These are phyloP conservation scores for Alces alces DNA, from an alignment of 2,113 vertebrate species.

Conservation along the genomic window DNA sequence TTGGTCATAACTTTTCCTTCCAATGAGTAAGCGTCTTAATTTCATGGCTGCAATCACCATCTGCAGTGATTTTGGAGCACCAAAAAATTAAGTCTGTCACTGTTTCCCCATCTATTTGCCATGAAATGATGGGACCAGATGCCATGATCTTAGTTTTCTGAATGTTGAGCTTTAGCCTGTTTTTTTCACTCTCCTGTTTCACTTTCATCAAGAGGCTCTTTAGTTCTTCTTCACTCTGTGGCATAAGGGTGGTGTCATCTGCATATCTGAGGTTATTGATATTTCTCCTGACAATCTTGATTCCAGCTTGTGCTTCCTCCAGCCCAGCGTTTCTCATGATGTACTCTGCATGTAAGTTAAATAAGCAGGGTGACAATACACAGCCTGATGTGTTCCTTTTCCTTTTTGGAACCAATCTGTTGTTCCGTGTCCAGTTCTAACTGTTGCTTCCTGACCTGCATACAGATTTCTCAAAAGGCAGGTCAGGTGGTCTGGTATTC, in stretches of 20 bases:
- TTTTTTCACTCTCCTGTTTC: background rate
- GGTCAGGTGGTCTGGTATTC: background rate
- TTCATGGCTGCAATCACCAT: background rate
- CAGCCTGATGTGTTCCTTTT: background rate
- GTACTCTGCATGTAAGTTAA: background rate
- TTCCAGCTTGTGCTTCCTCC: background rate
- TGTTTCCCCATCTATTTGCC: background rate
- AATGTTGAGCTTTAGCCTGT: background rate
- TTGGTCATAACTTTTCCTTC: background rate
- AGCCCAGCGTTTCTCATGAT: accelerated
- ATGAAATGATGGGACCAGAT: background rate
- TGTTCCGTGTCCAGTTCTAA: background rate
- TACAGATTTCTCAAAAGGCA: background rate
- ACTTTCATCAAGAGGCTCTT: background rate
- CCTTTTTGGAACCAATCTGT: background rate
- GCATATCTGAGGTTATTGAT: background rate
- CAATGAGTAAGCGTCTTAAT: background rate
- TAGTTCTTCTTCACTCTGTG: background rate
- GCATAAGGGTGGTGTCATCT: background rate
- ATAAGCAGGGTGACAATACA: background rate
- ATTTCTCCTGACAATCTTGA: accelerated
- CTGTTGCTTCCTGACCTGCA: background rate
- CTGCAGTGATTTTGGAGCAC: background rate
- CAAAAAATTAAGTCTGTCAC: background rate
- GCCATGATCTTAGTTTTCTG: background rate